Conservation (phyloP, 2,797 vertebrate genomes). For the Rachycentron canadum region DNA sequence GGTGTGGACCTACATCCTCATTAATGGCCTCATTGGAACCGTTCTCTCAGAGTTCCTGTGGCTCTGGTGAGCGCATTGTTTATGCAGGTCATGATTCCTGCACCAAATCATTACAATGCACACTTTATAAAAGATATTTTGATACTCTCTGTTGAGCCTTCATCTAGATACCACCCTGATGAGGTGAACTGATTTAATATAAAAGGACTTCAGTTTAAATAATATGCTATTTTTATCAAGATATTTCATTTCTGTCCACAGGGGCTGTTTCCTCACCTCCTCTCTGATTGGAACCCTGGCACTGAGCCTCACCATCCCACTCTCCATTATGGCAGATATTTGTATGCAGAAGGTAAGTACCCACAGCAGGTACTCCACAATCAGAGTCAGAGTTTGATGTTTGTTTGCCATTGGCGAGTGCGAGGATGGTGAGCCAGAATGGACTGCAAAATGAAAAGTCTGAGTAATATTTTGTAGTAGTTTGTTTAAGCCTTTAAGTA, state of each 20-base stretch:
- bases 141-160: neutral
- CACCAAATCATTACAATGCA: neutral
- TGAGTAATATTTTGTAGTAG: neutral
- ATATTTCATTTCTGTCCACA: conserved; percentile 61
- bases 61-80: conserved; percentile 89
- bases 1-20: conserved; percentile 94
- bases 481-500: neutral
- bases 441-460: conserved; percentile 6
- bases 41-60: conserved; percentile 98
- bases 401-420: neutral
- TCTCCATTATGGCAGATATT: conserved; percentile 96
- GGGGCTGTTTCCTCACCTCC: conserved; percentile 98
- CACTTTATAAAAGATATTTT: neutral
- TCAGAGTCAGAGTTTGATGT: conserved; percentile 1
- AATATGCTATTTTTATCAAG: neutral
- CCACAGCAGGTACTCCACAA: neutral
- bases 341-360: conserved; percentile 94
- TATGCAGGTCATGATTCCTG: neutral
- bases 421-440: neutral
- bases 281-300: conserved; percentile 96
- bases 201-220: neutral
- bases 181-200: neutral
- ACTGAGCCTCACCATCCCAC: conserved; percentile 96
- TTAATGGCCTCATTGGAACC: conserved; percentile 97
- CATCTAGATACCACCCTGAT: neutral